Conservation (phyloP, 2,113 vertebrate species). For the Phyllostomus hastatus region DNA sequence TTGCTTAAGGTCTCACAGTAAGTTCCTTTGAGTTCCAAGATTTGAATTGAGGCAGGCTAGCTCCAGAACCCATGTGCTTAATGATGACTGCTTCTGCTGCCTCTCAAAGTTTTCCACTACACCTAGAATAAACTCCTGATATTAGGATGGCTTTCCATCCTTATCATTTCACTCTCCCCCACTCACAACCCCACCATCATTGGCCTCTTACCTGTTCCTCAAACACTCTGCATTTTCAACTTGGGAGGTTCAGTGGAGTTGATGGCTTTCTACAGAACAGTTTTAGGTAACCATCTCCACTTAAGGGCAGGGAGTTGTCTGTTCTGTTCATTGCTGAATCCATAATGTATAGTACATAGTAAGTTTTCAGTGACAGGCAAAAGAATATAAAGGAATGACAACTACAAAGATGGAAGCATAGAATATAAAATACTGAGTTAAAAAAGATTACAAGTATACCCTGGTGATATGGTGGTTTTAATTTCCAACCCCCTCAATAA, state of each 20-base stretch:
- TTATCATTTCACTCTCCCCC: not conserved
- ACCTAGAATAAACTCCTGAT: not conserved
- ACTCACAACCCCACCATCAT: not conserved
- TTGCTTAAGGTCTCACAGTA: not conserved
- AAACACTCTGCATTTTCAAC: not conserved
- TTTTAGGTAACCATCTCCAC: not conserved
- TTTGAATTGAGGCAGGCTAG: not conserved
- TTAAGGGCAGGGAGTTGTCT: not conserved
- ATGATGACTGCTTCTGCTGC: not conserved
- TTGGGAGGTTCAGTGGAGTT: not conserved
- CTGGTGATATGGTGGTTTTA: not conserved
- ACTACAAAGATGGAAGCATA: not conserved
- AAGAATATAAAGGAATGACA: not conserved
- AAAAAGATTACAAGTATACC: not conserved
- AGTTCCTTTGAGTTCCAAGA: not conserved
- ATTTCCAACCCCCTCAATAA: not conserved
- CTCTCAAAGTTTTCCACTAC: rapidly evolving
- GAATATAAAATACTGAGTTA: not conserved
- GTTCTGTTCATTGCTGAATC: not conserved
- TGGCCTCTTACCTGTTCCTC: not conserved
- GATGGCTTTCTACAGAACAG: not conserved
- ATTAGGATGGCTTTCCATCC: not conserved
- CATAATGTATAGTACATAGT: not conserved
- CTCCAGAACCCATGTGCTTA: not conserved
- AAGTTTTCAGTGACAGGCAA: not conserved